Base-by-base conservation (phyloP, 2,113 vertebrate species). In the Columba janthina region DNA sequence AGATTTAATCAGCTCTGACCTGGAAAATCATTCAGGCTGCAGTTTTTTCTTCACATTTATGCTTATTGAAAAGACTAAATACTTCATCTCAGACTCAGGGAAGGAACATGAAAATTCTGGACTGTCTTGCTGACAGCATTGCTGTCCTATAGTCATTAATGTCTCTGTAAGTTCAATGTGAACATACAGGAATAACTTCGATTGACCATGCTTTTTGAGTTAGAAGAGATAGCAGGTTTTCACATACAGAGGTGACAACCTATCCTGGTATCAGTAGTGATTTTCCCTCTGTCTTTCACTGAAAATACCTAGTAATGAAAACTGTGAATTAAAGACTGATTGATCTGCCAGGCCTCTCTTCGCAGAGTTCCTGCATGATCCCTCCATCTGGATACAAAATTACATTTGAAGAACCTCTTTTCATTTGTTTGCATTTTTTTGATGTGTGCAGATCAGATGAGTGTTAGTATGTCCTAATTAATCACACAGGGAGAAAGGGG, bases 241-340 rank as follows among this genome's bases (percentile, higher is more conserved):
- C 69, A 80, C n/a, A 21, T 61, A 22, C 21, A 50, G 53, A 93
- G 31, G 10, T 80, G 57, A 32, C 62, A 79, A 10, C 50, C 62
- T 60, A 42, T 44, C 76, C n/a, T 38, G 44, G 44, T 70, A 40
- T 66, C 65, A 76, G 32, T 9, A 90, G 60, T 64, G 53, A 90
- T 92, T 94, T 92, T 78, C 57, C 21, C 91, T 94, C 78, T 36
- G 16, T 85, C 61, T 69, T 97, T 94, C 81, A 61, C 22, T 57
- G 61, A 64, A 21, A 82, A 78, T 78, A 66, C 53, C 51, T 70
- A 31, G 26, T 46, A 77, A 88, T 75, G 72, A 78, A 97, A 94
- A 74, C 31, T 65, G 24, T 71, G 79, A 88, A 66, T 78, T 91
- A 87, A 85, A 89, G 72, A 67, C 81, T 88, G 67, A 88, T 70